Conservation (phyloP, 30 jellyfish, hydroid and myxozoan species). For the Morbakka virulenta region DNA sequence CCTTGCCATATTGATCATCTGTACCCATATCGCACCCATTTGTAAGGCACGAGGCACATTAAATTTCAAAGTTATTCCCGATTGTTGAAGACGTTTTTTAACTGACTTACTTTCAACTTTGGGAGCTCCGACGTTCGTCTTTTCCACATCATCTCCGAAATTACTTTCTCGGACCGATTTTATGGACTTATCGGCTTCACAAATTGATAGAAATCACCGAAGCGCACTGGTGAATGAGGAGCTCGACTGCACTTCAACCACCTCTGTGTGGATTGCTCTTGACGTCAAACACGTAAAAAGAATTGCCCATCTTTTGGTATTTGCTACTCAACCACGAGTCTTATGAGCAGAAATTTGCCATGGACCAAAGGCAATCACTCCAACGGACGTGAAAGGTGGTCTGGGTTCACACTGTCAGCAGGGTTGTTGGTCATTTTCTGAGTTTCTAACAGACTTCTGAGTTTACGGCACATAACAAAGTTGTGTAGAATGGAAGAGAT, state of each 20-base stretch:
- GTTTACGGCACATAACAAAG: conserved; percentile 33
- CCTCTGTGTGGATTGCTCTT: conserved; percentile 42
- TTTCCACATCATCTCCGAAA: conserved; percentile 23
- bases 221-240: conserved; percentile 26
- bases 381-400: conserved; percentile 49
- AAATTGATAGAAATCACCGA: conserved; percentile 22
- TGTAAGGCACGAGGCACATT: conserved; percentile 53
- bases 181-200: conserved; percentile 32
- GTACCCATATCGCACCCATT: conserved; percentile 59
- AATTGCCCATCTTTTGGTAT: conserved; percentile 32
- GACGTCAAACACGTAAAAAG: conserved; percentile 22
- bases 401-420: conserved; percentile 43
- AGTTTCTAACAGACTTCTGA: conserved; percentile 20
- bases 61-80: conserved; percentile 28
- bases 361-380: conserved; percentile 43
- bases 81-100: conserved; percentile 10
- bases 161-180: conserved; percentile 39
- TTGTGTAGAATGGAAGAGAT: conserved; percentile 14
- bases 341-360: conserved; percentile 1
- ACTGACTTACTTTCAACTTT: neutral
- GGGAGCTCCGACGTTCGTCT: conserved; percentile 20
- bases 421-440: conserved; percentile 60
- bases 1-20: conserved; percentile 26
- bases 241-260: conserved; percentile 24
- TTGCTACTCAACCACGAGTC: conserved; percentile 21